Percentiles rank a stretch among this genome's conserved stretches.
Evolutionary conservation across 2,797 vertebrate genomes (phyloP).

Genomic region (Amphiprion clarkii): DNA sequence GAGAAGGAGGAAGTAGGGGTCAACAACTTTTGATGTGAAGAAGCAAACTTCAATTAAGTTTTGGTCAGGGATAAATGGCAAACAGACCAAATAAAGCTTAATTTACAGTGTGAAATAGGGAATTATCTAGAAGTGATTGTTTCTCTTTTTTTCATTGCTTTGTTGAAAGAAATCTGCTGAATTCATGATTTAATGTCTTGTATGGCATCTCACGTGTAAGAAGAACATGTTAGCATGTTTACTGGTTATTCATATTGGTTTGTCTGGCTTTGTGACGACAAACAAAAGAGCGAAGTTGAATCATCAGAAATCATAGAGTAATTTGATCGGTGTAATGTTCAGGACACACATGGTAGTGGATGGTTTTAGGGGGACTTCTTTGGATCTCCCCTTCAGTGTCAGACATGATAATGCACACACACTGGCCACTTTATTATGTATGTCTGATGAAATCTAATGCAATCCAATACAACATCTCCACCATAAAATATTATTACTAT

Average conservation of each 20-base stretch:
- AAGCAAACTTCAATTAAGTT: background rate
- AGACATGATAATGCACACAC: background rate
- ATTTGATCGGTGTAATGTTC: background rate
- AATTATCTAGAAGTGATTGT: background rate
- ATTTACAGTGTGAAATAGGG: background rate
- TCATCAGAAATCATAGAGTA: no score
- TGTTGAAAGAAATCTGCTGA: no score
- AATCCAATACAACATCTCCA: no score
- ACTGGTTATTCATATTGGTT: background rate
- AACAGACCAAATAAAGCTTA: background rate
- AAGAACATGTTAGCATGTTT: background rate
- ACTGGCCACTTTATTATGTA: no score
- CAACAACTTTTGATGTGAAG: background rate
- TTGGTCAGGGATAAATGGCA: background rate
- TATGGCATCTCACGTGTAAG: no score
- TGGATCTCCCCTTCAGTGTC: no score
- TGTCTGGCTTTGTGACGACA: no score
- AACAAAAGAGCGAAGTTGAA: background rate
- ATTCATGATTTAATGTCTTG: no score
- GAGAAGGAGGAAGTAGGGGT: background rate
- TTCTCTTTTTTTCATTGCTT: no score
- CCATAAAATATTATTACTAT: no score
- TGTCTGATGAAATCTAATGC: no score
- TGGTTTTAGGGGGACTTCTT: no score
- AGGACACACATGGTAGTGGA: background rate